Evolutionary conservation across 2,797 vertebrate genomes (phyloP), one percentile per base, ranked within the genome.

Genomic region (Amazonetta brasiliensis): DNA sequence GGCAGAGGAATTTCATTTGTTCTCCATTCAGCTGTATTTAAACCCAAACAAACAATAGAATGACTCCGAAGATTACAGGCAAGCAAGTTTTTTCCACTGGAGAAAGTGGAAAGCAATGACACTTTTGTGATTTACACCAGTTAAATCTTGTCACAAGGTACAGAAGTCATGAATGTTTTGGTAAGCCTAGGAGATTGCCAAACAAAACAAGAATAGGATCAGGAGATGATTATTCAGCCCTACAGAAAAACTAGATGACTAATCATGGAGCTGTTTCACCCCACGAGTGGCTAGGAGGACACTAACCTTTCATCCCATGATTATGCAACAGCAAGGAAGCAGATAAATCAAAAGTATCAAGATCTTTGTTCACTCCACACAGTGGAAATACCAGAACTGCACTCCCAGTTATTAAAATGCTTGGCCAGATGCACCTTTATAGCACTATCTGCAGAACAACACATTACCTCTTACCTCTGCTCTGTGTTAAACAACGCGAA

Each of bases 401-500:
- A 56, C 28, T 84, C 67, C 23, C 26, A 79, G 63, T 55, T 62
- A 77, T 16, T 50, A 58, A 82, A 87, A 83, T 26, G 44, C n/a
- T 85, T 58, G 71, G 52, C 26, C 43, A 71, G 55, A 30, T 9
- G 26, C 2, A 77, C 37, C 73, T 58, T 85, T 46, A 55, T 7
- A 67, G 6, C 60, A 35, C 5, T 11, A 43, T 33, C 33, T 83
- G 50, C n/a, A 66, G 66, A 90, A 48, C 0, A 74, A 74, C 39
- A 46, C 30, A 77, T 98, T 82, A n/a, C n/a, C 55, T 41, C 98
- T 98, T 97, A 99, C 99, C 99, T 99, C 98, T 99, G 98, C 91
- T 99, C 99, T 1, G 98, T 99, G 97, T 99, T 99, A 98, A 99
- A 99, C 97, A 99, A 97, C 23, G 99, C 98, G 97, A 99, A 99